Conservation (phyloP, 2,113 vertebrate species). For the Cairina moschata region DNA sequence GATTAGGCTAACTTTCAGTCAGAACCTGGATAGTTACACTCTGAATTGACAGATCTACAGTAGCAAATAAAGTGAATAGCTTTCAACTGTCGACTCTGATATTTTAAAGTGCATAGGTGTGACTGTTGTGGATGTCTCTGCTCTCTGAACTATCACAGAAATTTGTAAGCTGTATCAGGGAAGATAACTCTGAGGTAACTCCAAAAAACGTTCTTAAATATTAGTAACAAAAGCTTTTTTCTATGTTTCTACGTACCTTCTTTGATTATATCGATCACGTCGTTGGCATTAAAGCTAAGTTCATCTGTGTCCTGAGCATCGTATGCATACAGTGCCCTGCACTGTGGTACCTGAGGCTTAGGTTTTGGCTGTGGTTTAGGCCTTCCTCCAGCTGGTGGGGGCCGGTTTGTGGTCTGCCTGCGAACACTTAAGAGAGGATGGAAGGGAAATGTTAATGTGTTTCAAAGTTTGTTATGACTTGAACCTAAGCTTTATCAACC, state of each 20-base stretch:
- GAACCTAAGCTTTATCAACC: neutral
- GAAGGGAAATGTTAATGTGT: neutral
- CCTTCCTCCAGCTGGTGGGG: conserved; percentile 89
- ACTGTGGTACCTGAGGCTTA: conserved; percentile 96
- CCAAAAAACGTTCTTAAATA: accelerated
- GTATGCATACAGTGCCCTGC: conserved; percentile 94
- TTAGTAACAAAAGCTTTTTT: accelerated
- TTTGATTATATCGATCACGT: conserved; percentile 93
- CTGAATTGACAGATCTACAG: neutral
- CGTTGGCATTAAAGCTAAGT: conserved; percentile 97
- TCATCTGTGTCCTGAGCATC: conserved; percentile 99
- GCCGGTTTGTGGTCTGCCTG: conserved; percentile 85
- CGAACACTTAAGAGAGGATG: conserved; percentile 75
- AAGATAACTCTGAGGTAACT: accelerated
- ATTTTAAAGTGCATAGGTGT: neutral
- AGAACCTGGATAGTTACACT: neutral
- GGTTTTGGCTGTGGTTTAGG: conserved; percentile 97
- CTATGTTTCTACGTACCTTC: conserved; percentile 81
- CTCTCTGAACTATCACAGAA: accelerated
- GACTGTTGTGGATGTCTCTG: no score
- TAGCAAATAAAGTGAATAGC: neutral
- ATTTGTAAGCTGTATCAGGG: accelerated
- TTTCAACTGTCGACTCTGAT: neutral
- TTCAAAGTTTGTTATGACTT: neutral
- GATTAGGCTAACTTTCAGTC: neutral